These are phyloP conservation scores for Reinhardtius hippoglossoides DNA, from an alignment of 2,113 vertebrate species.

Conservation along the genomic window DNA sequence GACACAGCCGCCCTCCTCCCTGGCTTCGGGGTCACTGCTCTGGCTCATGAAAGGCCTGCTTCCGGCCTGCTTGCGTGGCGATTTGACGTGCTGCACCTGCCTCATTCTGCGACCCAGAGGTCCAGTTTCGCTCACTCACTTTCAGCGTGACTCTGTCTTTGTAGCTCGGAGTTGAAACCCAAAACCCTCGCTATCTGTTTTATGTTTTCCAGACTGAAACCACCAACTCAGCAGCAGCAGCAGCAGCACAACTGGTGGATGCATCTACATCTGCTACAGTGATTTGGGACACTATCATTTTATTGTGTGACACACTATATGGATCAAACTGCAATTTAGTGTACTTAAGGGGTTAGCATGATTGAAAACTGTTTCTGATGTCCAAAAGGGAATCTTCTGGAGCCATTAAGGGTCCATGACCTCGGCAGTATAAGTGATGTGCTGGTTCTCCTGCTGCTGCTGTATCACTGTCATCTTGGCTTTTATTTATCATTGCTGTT, in stretches of 20 bases:
- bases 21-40: conserved; percentile 39
- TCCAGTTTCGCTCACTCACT: conserved; percentile 53
- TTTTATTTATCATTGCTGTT: conserved; percentile 41
- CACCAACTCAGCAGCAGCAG: conserved; percentile 60
- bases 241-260: conserved; percentile 63
- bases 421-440: conserved; percentile 42
- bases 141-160: conserved; percentile 64
- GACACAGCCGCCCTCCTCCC: neutral
- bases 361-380: conserved; percentile 72
- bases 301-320: conserved; percentile 77
- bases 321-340: conserved; percentile 75
- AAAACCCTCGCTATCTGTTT: conserved; percentile 71
- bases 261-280: conserved; percentile 72
- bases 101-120: conserved; percentile 54
- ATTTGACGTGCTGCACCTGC: conserved; percentile 70
- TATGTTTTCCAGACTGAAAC: conserved; percentile 68
- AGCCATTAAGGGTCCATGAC: conserved; percentile 52
- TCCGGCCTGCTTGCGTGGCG: conserved; percentile 39
- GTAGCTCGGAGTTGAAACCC: conserved; percentile 58
- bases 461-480: conserved; percentile 53
- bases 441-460: conserved; percentile 34
- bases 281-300: conserved; percentile 72
- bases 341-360: conserved; percentile 68
- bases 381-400: conserved; percentile 59
- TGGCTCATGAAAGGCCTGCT: conserved; percentile 46